Base-by-base conservation (phyloP, 2,888 invertebrate genomes). In the Agrotis exclamationis region DNA sequence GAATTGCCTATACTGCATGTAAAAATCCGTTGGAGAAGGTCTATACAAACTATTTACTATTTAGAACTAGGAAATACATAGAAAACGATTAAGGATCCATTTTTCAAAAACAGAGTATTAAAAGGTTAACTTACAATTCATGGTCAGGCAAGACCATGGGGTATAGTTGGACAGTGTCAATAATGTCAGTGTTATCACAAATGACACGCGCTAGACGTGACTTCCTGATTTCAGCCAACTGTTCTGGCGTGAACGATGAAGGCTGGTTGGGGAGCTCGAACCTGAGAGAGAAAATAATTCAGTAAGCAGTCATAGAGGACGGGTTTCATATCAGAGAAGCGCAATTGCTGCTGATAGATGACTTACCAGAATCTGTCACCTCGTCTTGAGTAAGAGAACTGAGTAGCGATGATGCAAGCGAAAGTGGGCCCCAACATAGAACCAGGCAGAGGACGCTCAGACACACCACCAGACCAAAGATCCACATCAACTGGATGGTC, bases 391-490 rank as follows among this genome's bases (percentile, higher is more conserved):
- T 98, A 98, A 86, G 98, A 98, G 96, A 99, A 99, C 93, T 99
- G 99, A 39, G 98, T 98, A 39, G 99, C 99, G 86, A 99, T 99
- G 78, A 99, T 97, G 90, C 99, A 99, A 65, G 99, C 98, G 89
- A 99, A 99, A 63, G 99, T 99, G 1, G 99, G 99, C 63, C 99
- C 99, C 76, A 99, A 96, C 98, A 99, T 98, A 68, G 99, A 98
- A 57, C 99, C 99, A 13, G 98, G 98, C 66, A 99, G 96, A 3
- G 99, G 98, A 76, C 98, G 96, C 90, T 99, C 99, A 0, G 99
- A 98, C 11, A 99, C 98, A 60, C 99, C 99, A 62, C 99, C 99
- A 22, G 99, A 98, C 98, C 99, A 99, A 67, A 99, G 96, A 96
- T 99, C 99, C 59, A 99, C 98, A 92, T 99, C 99, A 74, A 98